phyloP scores from a whole-genome alignment of 2,888 invertebrate species.

The Liodrosophila aerea region DNA sequence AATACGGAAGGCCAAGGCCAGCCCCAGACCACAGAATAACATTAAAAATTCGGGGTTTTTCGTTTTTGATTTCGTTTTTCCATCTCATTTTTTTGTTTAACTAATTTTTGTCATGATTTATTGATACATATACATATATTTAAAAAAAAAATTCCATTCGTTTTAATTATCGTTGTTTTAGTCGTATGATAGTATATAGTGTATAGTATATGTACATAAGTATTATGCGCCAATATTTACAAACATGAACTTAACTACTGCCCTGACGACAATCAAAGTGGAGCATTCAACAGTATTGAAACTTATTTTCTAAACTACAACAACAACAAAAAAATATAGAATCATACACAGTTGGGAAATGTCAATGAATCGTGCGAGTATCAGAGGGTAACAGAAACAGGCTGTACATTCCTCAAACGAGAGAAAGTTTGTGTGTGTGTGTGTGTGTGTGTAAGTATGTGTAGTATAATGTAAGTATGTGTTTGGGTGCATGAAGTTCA shows the following conservation, averaged over 20 bases:
- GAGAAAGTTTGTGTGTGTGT: slow-evolving; percentile 1
- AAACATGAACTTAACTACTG: slow-evolving; percentile 67
- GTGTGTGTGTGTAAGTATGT: background rate
- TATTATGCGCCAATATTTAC: slow-evolving; percentile 67
- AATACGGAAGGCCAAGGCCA: slow-evolving; percentile 30
- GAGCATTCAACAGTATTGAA: slow-evolving; percentile 32
- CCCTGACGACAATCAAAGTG: slow-evolving; percentile 46
- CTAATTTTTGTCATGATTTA: slow-evolving; percentile 17
- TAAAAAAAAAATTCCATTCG: slow-evolving; percentile 11
- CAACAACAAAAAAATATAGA: slow-evolving; percentile 35
- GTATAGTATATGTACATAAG: slow-evolving; percentile 7
- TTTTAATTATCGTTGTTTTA: slow-evolving; percentile 38
- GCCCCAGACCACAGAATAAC: background rate
- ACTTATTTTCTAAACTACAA: slow-evolving; percentile 44
- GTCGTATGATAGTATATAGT: slow-evolving; percentile 35
- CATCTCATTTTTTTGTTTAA: slow-evolving; percentile 25
- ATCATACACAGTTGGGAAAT: slow-evolving; percentile 28
- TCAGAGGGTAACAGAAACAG: slow-evolving; percentile 19
- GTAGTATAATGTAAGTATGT: background rate
- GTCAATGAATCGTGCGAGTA: slow-evolving; percentile 39
- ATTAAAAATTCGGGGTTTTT: slow-evolving; percentile 31
- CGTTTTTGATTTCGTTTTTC: slow-evolving; percentile 34
- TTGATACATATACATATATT: slow-evolving; percentile 13
- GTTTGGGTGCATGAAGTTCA: slow-evolving; percentile 20
- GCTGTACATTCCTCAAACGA: slow-evolving; percentile 14